Evolutionary conservation across 2,113 vertebrate genomes (phyloP).

Genomic region (Grus americana): DNA sequence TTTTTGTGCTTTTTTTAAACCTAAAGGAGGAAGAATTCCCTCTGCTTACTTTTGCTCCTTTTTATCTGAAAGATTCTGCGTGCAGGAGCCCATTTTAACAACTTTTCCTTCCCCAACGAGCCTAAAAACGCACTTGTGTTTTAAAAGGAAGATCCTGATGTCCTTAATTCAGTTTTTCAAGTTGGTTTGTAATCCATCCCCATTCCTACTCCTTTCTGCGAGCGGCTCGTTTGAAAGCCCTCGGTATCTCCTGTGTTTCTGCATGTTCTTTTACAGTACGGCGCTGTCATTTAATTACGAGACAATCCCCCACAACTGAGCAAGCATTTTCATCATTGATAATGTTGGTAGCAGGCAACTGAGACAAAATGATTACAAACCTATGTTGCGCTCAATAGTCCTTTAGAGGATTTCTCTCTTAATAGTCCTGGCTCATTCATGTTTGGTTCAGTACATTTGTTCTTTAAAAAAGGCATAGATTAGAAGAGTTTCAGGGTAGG

Average conservation of each 20-base stretch:
- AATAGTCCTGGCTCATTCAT: conserved; percentile 78
- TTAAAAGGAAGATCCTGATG: conserved; percentile 12
- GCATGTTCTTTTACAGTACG: conserved; percentile 59
- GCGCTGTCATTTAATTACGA: conserved; percentile 69
- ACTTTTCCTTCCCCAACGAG: background rate
- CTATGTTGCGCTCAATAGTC: conserved; percentile 74
- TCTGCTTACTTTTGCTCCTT: background rate
- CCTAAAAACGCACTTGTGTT: background rate
- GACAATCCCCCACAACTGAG: conserved; percentile 70
- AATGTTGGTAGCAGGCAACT: conserved; percentile 70
- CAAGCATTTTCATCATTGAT: conserved; percentile 70
- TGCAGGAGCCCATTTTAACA: accelerated
- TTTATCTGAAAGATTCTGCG: background rate
- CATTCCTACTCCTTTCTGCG: background rate
- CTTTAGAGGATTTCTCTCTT: conserved; percentile 79
- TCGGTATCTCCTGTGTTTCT: conserved; percentile 42
- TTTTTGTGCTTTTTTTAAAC: background rate
- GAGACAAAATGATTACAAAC: conserved; percentile 78
- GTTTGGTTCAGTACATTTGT: conserved; percentile 79
- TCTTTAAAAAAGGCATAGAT: conserved; percentile 77
- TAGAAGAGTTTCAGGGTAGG: conserved; percentile 80
- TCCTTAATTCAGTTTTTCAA: conserved; percentile 46
- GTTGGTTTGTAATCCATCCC: conserved; percentile 46
- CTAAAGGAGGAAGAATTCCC: background rate
- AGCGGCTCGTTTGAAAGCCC: conserved; percentile 58